Percentiles rank a stretch among this genome's conserved stretches.
Conservation (phyloP, 2,888 invertebrate genomes). For the Bellardia bayeri region DNA sequence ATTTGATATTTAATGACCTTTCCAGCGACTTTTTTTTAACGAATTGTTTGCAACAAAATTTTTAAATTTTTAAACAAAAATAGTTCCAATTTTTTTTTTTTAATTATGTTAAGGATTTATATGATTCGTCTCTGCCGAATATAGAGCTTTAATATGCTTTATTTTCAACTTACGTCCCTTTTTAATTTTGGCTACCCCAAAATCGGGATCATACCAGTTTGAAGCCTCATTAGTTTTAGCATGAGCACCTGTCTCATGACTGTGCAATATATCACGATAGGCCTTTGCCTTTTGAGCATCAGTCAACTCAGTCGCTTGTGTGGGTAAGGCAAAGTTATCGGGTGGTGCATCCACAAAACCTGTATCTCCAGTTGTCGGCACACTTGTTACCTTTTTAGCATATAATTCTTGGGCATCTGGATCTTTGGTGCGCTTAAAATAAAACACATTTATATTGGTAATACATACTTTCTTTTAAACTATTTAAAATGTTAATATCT, state of each 20-base stretch:
- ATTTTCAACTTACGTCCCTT: constrained; percentile 84
- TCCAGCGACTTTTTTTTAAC: no score
- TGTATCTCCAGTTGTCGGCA: constrained; percentile 68
- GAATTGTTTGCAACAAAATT: no score
- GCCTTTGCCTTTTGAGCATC: constrained; percentile 74
- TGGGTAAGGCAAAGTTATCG: constrained; percentile 30
- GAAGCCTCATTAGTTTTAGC: constrained; percentile 79
- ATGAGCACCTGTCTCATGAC: constrained; percentile 79
- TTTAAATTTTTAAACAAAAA: no score
- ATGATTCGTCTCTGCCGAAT: no score
- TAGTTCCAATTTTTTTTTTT: no score
- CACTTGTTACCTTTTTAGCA: constrained; percentile 85
- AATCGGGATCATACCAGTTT: constrained; percentile 85
- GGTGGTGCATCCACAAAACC: constrained; percentile 71
- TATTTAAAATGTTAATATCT: no score
- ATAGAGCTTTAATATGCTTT: neutral
- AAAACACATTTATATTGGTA: neutral
- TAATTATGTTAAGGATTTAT: no score
- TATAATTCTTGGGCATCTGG: constrained; percentile 86
- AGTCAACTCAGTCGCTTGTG: constrained; percentile 43
- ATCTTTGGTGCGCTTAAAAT: constrained; percentile 87
- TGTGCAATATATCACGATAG: constrained; percentile 79
- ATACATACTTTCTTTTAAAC: no score
- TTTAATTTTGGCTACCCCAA: constrained; percentile 87
- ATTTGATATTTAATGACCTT: no score